Percentiles rank a stretch among this genome's conserved stretches.
These are phyloP conservation scores for Hiodon tergisus DNA, from an alignment of 2,113 vertebrate species.

Conservation along the genomic window DNA sequence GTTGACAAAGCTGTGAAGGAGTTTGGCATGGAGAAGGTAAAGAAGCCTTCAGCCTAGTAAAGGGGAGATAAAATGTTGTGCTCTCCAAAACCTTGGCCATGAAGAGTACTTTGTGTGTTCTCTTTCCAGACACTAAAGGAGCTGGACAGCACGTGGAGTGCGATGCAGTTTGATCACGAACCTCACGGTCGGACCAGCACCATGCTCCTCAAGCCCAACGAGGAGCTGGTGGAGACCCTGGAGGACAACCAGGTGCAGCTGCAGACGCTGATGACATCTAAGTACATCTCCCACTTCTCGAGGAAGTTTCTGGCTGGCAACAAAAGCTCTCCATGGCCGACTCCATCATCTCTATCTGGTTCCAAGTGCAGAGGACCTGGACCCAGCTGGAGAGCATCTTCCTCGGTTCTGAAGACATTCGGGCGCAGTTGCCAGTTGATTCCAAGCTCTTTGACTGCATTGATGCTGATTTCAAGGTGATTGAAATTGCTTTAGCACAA, in stretches of 20 bases:
- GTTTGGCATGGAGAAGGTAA: constrained; percentile 76
- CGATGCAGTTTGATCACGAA: constrained; percentile 82
- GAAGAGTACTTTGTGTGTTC: no score
- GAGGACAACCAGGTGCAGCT: constrained; percentile 96
- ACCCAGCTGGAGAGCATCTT: constrained; percentile 94
- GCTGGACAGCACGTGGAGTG: constrained; percentile 69
- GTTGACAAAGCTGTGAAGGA: constrained; percentile 83
- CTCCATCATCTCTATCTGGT: constrained; percentile 81
- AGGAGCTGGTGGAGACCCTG: constrained; percentile 83
- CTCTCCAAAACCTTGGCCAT: no score
- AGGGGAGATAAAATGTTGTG: no score
- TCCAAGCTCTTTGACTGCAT: constrained; percentile 84
- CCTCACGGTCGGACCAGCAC: constrained; percentile 64
- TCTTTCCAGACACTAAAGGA: constrained; percentile 50
- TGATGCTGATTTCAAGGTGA: constrained; percentile 79
- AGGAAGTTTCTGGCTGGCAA: constrained; percentile 86
- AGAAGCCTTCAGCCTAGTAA: no score
- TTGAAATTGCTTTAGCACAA: no score
- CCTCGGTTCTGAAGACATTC: constrained; percentile 87
- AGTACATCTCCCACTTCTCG: constrained; percentile 82
- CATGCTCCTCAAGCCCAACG: constrained; percentile 69
- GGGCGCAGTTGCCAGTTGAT: constrained; percentile 84
- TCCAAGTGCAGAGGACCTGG: constrained; percentile 86
- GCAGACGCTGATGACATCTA: constrained; percentile 87
- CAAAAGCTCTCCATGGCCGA: constrained; percentile 74